Conservation (phyloP, 2,113 vertebrate species). For the Cinclus mexicanus region DNA sequence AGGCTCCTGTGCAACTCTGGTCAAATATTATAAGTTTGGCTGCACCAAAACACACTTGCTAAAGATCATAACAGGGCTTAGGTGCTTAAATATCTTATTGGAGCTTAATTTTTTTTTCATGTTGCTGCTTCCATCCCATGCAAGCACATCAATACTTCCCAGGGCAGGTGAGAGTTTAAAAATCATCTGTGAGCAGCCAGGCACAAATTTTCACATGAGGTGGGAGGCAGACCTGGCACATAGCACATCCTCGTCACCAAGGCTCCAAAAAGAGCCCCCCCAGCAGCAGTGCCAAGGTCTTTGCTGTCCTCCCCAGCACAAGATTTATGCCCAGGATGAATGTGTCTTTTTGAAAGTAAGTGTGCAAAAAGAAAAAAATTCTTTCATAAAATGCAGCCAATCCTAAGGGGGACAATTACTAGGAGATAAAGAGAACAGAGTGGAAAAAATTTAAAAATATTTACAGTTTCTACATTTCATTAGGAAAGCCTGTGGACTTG, state of each 20-base stretch:
- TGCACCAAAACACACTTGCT: not conserved
- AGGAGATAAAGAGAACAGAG: slow-evolving; percentile 41
- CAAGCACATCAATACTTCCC: fast-evolving
- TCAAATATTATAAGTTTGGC: not conserved
- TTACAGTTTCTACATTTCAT: slow-evolving; percentile 34
- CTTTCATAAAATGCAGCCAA: slow-evolving; percentile 19
- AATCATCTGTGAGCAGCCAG: not conserved
- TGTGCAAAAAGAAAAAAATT: slow-evolving; percentile 31
- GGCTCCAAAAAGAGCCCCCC: not conserved
- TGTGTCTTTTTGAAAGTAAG: not conserved
- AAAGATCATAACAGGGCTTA: not conserved
- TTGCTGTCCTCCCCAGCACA: not conserved
- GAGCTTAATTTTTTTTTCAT: not conserved
- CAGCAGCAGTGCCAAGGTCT: not conserved
- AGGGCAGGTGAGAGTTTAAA: not conserved
- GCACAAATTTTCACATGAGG: fast-evolving
- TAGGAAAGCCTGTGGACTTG: slow-evolving; percentile 32
- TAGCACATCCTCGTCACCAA: not conserved
- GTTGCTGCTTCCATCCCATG: not conserved
- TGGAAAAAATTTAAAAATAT: not conserved
- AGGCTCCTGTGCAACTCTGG: not conserved
- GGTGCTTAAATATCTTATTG: not conserved
- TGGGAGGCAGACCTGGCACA: not conserved
- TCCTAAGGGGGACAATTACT: slow-evolving; percentile 63
- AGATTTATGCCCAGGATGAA: not conserved